Conservation (phyloP, 2,113 vertebrate genomes). For the Mohoua ochrocephala region DNA sequence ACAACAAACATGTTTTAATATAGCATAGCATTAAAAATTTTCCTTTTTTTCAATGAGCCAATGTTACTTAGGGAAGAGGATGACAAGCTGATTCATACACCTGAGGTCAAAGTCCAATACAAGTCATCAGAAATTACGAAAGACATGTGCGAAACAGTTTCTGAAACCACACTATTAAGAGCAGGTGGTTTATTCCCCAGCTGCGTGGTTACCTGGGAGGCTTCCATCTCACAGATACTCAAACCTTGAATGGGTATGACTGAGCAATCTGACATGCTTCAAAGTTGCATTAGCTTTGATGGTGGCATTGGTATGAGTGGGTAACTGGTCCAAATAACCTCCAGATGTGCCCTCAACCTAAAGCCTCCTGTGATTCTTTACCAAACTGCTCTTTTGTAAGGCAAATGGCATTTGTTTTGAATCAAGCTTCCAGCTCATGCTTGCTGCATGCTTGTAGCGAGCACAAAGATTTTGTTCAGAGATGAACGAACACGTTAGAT, state of each 20-base stretch:
- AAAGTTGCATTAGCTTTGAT: background rate
- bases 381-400: background rate
- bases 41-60: background rate
- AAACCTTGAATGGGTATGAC: background rate
- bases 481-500: rapidly evolving
- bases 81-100: background rate
- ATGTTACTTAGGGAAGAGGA: background rate
- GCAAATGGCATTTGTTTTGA: background rate
- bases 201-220: background rate
- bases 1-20: background rate
- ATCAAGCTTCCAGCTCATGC: background rate
- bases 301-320: background rate
- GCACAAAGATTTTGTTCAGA: background rate
- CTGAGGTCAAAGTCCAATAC: background rate
- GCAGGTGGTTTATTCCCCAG: background rate
- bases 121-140: background rate
- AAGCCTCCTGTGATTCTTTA: background rate
- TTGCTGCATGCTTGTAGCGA: background rate
- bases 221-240: background rate
- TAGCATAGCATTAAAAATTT: background rate
- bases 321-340: background rate
- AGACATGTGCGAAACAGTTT: background rate
- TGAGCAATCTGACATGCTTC: background rate
- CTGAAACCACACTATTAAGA: background rate
- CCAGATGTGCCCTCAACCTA: background rate